Evolutionary conservation across 2,888 invertebrate genomes (phyloP), one percentile per base, ranked within the genome.

Genomic region (Pandemis cinnamomeana): DNA sequence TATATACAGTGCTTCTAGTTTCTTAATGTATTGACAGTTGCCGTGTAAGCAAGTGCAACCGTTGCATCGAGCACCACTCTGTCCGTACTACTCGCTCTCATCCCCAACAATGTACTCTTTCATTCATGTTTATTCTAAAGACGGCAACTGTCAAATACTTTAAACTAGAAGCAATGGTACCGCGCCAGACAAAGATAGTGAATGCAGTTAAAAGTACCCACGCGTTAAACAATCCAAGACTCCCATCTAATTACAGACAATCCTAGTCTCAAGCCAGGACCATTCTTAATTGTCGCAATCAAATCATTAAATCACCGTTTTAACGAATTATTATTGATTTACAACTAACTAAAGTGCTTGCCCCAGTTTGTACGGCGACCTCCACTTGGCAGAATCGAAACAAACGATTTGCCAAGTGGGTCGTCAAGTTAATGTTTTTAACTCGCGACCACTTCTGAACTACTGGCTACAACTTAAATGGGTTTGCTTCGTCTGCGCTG

Each of bases 351-450:
- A 63, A 63, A 69, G 58, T 51, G 44, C 42, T 64, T 70, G 69
- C 36, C 64, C 73, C 51, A 73, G 51, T 73, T 73, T 55, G 41
- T 66, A 73, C 60, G 36, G 44, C 64, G 73, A 70, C 73, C 69
- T 73, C 72, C 60, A 64, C 73, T 73, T 70, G 73, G 73, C 73
- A 73, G 64, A 69, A 73, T 70, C 51, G 69, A 66, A 70, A 73
- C 69, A 70, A 73, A 51, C 69, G 64, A 51, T 64, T 73, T 69
- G 73, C 73, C 69, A 73, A 70, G 64, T 73, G 51, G 73, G 73
- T 67, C 73, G 64, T 36, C 64, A 73, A 73, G 60, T 66, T 61
- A 73, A 73, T 70, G 73, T 73, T 69, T 66, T 72, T 69, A 64
- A 55, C 63, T 69, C 36, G 48, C 41, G 53, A 6, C 51, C 20